These are phyloP conservation scores for Patagioenas fasciata DNA, from an alignment of 2,113 vertebrate species.

Conservation along the genomic window DNA sequence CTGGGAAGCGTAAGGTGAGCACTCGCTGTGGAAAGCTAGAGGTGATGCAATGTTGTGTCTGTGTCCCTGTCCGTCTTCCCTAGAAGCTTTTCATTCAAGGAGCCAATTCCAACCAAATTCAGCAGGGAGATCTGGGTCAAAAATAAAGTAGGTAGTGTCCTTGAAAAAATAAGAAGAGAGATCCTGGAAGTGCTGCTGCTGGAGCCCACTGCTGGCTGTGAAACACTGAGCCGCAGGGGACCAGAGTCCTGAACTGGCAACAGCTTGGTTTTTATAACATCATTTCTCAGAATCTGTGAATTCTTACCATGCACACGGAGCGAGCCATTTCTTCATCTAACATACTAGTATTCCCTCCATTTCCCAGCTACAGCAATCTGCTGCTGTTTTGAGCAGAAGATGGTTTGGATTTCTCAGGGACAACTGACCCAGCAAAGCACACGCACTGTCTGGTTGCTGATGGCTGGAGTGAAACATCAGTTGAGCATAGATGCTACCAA, in stretches of 20 bases:
- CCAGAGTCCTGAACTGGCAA: neutral
- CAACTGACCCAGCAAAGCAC: neutral
- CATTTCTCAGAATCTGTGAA: neutral
- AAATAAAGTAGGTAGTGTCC: neutral
- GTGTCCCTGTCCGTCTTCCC: neutral
- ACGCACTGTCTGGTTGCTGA: rapidly evolving
- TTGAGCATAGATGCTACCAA: neutral
- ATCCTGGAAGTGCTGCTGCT: neutral
- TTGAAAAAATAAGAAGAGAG: neutral
- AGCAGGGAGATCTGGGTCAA: neutral
- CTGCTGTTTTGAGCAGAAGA: neutral
- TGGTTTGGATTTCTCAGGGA: neutral
- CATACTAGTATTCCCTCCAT: rapidly evolving
- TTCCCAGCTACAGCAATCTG: neutral
- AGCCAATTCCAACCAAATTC: neutral
- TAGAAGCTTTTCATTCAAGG: neutral
- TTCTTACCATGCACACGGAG: neutral
- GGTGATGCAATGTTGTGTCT: rapidly evolving
- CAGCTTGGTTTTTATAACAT: neutral
- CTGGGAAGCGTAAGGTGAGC: neutral
- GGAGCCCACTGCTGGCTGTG: rapidly evolving
- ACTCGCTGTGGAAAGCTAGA: neutral
- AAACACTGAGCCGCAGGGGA: neutral
- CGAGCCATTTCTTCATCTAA: neutral
- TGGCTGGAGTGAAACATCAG: neutral